Base-by-base conservation (phyloP, 2,888 invertebrate species). In the Steinernema carpocapsae region DNA sequence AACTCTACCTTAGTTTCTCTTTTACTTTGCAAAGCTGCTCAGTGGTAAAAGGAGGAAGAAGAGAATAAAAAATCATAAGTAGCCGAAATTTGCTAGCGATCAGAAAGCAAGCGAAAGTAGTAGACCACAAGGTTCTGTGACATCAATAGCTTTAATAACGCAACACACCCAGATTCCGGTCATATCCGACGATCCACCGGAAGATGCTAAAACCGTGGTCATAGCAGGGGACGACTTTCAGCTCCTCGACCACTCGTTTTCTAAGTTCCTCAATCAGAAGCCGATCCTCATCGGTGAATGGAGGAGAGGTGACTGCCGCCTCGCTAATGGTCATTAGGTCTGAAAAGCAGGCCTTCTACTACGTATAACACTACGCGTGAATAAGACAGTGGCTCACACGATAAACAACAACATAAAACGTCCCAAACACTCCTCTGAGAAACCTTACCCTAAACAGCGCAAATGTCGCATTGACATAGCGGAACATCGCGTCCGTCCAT, bases 151-250 rank as follows among this genome's bases (percentile, higher is more conserved):
- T 17, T 48, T 3, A n/a, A 48, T 19, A 48, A 48, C 19, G 4
- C 48, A 56, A 24, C 74, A 14, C 22, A 84, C 84, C 83, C 32
- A 85, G 52, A 51, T 84, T 80, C 7, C 84, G 71, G 75, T 85
- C 83, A 83, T 85, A 85, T 74, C 85, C 85, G 51, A 85, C 77
- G 7, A 85, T 75, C 85, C 85, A 85, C 71, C 85, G 78, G 74
- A 83, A 77, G 37, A 85, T 70, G 0, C 82, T 82, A 37, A 80
- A 78, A 64, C 83, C 81, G 70, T 84, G 83, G 70, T 78, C 76
- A 74, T 85, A 85, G 14, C 77, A 80, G 0, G 83, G 83, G 14
- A 85, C 82, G 22, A 85, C 72, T 26, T 79, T 77, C 46, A 85
- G 72, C 48, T 85, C 84, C 59, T 74, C 64, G 12, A 48, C 29